Evolutionary conservation across 1,140 invertebrate genomes (phyloP).

Genomic region (Heterodera carotae): DNA sequence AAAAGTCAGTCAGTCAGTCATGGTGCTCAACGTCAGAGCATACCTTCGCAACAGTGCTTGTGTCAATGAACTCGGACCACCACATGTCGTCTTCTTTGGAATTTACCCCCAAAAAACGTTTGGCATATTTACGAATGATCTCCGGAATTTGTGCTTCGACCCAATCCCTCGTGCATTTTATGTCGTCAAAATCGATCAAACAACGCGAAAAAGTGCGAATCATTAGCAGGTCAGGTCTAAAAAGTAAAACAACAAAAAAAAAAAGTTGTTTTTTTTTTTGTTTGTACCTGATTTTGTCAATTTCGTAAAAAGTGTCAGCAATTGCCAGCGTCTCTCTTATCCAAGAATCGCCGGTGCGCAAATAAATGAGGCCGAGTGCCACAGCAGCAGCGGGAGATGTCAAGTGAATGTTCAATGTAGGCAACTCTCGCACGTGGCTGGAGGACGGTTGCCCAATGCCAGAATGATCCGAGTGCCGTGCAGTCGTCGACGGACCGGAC

Average conservation of each 20-base stretch:
- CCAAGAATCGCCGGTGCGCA: slow-evolving; percentile 34
- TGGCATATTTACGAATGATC: slow-evolving; percentile 37
- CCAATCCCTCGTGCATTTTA: slow-evolving; percentile 29
- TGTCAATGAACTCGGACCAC: slow-evolving; percentile 37
- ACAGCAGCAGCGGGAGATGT: slow-evolving; percentile 44
- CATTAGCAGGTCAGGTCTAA: slow-evolving; percentile 45
- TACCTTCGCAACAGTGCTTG: slow-evolving; percentile 30
- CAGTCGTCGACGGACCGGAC: background rate
- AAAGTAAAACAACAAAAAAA: slow-evolving; percentile 26
- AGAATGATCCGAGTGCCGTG: slow-evolving; percentile 22
- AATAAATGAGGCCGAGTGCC: slow-evolving; percentile 43
- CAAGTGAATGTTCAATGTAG: slow-evolving; percentile 41
- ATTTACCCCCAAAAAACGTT: slow-evolving; percentile 23
- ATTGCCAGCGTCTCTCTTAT: slow-evolving; percentile 34
- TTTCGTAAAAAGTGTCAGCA: slow-evolving; percentile 41
- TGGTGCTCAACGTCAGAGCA: too few relatives aligned
- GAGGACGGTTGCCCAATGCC: slow-evolving; percentile 33
- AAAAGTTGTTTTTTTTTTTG: background rate
- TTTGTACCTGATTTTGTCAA: slow-evolving; percentile 40
- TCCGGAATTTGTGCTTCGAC: slow-evolving; percentile 42
- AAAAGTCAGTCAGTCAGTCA: background rate
- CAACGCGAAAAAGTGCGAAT: slow-evolving; percentile 36
- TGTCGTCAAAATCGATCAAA: slow-evolving; percentile 40
- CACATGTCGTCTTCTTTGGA: slow-evolving; percentile 23
- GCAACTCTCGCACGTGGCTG: slow-evolving; percentile 43